phyloP scores from a whole-genome alignment of 2,888 invertebrate genomes.

The Meloe dianella region DNA sequence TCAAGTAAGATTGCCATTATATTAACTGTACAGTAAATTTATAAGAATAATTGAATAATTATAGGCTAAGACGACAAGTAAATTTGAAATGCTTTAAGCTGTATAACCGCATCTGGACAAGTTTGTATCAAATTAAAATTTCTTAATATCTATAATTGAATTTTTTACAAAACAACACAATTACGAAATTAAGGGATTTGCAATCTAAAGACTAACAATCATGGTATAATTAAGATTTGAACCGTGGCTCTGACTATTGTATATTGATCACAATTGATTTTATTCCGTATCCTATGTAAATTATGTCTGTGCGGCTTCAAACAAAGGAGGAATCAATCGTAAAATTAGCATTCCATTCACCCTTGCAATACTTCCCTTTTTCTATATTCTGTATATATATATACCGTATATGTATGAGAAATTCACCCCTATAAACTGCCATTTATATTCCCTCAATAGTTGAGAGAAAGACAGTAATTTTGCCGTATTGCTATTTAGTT shows the following conservation, averaged over 20 bases:
- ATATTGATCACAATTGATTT: not conserved
- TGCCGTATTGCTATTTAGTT: constrained; percentile 20
- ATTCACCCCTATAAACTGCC: not conserved
- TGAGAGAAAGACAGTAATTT: not conserved
- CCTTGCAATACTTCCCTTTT: not conserved
- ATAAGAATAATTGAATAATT: constrained; percentile 7
- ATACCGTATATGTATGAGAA: not conserved
- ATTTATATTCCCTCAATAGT: not conserved
- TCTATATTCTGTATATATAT: no score
- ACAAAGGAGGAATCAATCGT: constrained; percentile 2
- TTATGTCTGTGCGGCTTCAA: not conserved
- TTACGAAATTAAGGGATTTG: not conserved
- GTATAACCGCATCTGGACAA: not conserved
- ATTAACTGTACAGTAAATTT: not conserved
- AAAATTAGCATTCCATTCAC: constrained; percentile 7
- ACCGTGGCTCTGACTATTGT: no score
- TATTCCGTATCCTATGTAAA: not conserved
- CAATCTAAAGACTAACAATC: no score
- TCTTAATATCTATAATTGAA: not conserved
- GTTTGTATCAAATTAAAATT: constrained; percentile 1
- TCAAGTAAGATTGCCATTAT: not conserved
- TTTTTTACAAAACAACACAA: not conserved
- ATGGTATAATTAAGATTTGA: no score
- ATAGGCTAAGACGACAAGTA: not conserved
- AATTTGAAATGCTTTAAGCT: not conserved